Conservation (phyloP, 2,888 invertebrate species). For the Pseudococcus longispinus region DNA sequence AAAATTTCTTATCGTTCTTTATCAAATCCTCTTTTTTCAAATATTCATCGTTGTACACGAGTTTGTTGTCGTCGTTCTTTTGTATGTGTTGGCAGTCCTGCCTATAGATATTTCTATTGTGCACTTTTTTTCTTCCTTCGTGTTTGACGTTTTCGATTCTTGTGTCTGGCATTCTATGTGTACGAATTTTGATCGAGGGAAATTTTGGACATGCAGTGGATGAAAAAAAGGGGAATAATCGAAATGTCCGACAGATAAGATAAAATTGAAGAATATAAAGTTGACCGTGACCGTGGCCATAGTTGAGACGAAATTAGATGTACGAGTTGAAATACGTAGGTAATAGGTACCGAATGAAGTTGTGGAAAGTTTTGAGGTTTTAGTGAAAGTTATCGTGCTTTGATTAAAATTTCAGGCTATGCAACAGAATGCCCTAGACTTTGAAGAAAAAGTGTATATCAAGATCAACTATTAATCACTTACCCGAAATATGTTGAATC, state of each 20-base stretch:
- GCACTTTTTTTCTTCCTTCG: not conserved
- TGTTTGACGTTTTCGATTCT: not conserved
- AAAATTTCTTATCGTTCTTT: conserved; percentile 24
- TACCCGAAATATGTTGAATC: too few species aligned
- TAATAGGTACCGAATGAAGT: too few species aligned
- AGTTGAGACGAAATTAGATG: too few species aligned
- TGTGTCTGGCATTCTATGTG: not conserved
- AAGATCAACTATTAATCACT: too few species aligned
- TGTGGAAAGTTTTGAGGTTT: too few species aligned
- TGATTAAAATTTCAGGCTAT: too few species aligned
- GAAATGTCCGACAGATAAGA: not conserved
- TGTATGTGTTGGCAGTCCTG: not conserved
- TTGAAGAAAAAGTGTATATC: too few species aligned
- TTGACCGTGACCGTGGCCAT: not conserved
- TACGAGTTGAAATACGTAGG: too few species aligned
- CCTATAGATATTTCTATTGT: not conserved
- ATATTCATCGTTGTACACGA: not conserved
- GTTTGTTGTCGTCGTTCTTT: not conserved
- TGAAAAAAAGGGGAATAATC: not conserved
- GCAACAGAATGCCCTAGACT: too few species aligned
- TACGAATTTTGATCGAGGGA: not conserved
- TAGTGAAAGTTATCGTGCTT: too few species aligned
- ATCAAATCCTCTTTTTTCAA: conserved; percentile 30
- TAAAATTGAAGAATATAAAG: not conserved
- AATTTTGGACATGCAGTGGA: not conserved